Percentiles rank a stretch among this genome's conserved stretches.
phyloP scores from a whole-genome alignment of 1,140 invertebrate genomes.

The Drosophila tani region DNA sequence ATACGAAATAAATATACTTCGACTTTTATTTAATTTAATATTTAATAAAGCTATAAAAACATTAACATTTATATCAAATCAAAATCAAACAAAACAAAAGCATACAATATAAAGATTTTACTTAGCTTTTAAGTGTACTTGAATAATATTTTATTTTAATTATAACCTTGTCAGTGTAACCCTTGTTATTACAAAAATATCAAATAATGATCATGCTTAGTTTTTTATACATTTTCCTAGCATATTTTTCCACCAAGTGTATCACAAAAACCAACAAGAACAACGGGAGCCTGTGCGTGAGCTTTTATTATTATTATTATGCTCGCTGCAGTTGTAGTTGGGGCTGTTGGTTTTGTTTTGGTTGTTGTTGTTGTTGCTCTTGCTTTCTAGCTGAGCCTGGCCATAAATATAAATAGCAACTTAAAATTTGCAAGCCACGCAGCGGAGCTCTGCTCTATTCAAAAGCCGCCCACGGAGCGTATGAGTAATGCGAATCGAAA shows the following conservation, averaged over 20 bases:
- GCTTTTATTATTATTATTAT: slow-evolving; percentile 55
- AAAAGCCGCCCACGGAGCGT: slow-evolving; percentile 55
- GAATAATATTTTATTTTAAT: too few relatives aligned
- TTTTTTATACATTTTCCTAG: background rate
- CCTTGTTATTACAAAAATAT: background rate
- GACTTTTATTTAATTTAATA: too few relatives aligned
- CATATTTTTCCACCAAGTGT: slow-evolving; percentile 1
- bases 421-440: slow-evolving; percentile 64
- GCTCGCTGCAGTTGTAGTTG: slow-evolving; percentile 34
- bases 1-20: too few relatives aligned
- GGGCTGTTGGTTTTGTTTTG: slow-evolving; percentile 6
- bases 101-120: too few relatives aligned
- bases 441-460: slow-evolving; percentile 7
- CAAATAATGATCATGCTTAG: background rate
- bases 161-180: too few relatives aligned
- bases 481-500: slow-evolving; percentile 62
- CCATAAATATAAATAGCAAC: slow-evolving; percentile 76
- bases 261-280: slow-evolving; percentile 6
- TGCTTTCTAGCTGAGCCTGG: slow-evolving; percentile 35
- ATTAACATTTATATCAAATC: too few relatives aligned
- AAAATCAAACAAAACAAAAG: too few relatives aligned
- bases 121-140: too few relatives aligned
- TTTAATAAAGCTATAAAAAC: too few relatives aligned
- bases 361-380: slow-evolving; percentile 4
- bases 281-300: slow-evolving; percentile 37